Evolutionary conservation across 2,797 vertebrate species (phyloP).

Genomic region (Paramormyrops hopkinsi): DNA sequence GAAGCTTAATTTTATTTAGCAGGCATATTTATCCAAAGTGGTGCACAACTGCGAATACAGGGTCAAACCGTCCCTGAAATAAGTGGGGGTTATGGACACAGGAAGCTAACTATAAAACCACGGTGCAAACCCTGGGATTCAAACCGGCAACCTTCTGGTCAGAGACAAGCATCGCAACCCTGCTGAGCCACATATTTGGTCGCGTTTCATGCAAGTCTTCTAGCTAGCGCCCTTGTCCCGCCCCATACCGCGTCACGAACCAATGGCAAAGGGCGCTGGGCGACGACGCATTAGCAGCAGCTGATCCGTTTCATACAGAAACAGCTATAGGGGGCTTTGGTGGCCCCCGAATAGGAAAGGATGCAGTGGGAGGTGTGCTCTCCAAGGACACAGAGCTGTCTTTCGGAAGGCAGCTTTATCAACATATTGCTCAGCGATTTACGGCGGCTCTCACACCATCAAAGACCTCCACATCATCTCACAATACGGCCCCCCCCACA

Average conservation of each 20-base stretch:
- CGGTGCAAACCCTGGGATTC: neutral
- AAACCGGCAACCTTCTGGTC: neutral
- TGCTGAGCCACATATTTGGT: neutral
- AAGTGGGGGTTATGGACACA: neutral
- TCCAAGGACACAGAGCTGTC: neutral
- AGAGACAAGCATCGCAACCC: neutral
- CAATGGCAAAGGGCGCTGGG: neutral
- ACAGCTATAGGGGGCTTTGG: neutral
- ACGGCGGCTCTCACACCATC: constrained; percentile 27
- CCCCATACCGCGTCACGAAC: neutral
- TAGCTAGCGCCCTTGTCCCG: neutral
- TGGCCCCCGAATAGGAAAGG: neutral
- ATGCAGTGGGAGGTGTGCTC: neutral
- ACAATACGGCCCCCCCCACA: constrained; percentile 26
- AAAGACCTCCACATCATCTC: neutral
- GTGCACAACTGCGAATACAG: neutral
- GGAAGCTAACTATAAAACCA: neutral
- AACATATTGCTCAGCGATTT: constrained; percentile 25
- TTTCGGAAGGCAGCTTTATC: constrained; percentile 16
- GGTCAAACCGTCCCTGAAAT: neutral
- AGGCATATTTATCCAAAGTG: neutral
- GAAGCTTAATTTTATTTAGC: neutral
- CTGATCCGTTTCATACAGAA: neutral
- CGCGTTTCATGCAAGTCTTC: neutral
- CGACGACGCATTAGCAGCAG: neutral